Evolutionary conservation across 2,797 vertebrate genomes (phyloP).

Genomic region (Echeneis naucrates): DNA sequence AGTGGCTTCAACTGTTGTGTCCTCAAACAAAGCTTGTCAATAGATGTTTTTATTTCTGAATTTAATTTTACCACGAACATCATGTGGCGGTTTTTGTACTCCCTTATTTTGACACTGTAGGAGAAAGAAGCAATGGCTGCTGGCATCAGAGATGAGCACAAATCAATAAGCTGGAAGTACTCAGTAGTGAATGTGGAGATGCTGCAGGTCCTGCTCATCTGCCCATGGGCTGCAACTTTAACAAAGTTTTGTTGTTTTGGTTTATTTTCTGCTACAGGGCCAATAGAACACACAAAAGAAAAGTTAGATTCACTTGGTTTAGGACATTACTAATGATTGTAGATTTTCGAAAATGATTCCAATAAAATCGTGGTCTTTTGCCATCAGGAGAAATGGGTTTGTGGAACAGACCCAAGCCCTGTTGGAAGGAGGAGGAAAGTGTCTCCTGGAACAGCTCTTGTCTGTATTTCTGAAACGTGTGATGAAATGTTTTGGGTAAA

Average conservation of each 20-base stretch:
- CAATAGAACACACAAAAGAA: conserved; percentile 15
- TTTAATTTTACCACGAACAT: too few relatives aligned
- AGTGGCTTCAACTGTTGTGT: too few relatives aligned
- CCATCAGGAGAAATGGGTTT: background rate
- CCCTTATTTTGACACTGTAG: conserved; percentile 22
- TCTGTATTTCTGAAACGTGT: too few relatives aligned
- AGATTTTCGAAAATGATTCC: conserved; percentile 6
- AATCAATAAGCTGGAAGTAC: conserved; percentile 9
- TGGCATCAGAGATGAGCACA: conserved; percentile 23
- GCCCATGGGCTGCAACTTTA: background rate
- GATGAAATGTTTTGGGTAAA: conserved; percentile 23
- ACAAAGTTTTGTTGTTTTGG: conserved; percentile 19
- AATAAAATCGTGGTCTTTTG: conserved; percentile 6
- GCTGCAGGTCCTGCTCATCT: background rate
- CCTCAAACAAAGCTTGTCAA: too few relatives aligned
- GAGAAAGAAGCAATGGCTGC: conserved; percentile 14
- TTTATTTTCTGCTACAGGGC: conserved; percentile 15
- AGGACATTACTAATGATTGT: conserved; percentile 7
- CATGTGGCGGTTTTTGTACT: conserved; percentile 35
- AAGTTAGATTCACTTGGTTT: background rate
- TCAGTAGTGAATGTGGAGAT: conserved; percentile 9
- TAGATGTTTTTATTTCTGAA: too few relatives aligned
- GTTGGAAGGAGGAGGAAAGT: background rate
- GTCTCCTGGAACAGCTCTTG: background rate
- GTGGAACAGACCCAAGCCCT: background rate